These are phyloP conservation scores for Phataginus tetradactyla DNA, from an alignment of 2,797 vertebrate genomes.

Conservation along the genomic window DNA sequence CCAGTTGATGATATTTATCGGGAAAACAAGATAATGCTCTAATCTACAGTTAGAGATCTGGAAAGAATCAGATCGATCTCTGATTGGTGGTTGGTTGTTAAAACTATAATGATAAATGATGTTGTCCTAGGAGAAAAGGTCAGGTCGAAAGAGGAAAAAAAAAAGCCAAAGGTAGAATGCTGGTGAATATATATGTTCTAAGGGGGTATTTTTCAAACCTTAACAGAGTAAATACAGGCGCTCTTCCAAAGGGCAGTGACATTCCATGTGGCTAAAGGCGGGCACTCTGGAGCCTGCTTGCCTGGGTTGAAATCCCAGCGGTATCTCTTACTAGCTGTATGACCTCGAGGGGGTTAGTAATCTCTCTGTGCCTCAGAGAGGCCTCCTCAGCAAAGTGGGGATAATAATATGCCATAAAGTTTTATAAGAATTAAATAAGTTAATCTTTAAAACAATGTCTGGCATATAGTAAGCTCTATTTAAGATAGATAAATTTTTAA, in stretches of 20 bases:
- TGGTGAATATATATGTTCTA: not conserved
- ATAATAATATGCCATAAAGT: not conserved
- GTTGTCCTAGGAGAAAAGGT: not conserved
- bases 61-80: not conserved
- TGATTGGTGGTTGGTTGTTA: not conserved
- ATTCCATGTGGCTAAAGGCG: not conserved
- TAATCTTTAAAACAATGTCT: constrained; percentile 22
- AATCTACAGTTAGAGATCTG: not conserved
- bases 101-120: not conserved
- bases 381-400: not conserved
- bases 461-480: not conserved
- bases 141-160: not conserved
- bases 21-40: not conserved
- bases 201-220: not conserved
- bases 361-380: not conserved
- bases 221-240: not conserved
- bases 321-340: not conserved
- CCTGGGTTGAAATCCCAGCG: not conserved
- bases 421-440: not conserved
- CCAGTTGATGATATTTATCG: not conserved
- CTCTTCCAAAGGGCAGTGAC: not conserved
- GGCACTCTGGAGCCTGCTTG: not conserved
- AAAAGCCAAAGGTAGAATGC: not conserved
- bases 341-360: not conserved
- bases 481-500: not conserved